Evolutionary conservation across 2,888 invertebrate genomes (phyloP).

Genomic region (Mongoloraphidia duomilia): DNA sequence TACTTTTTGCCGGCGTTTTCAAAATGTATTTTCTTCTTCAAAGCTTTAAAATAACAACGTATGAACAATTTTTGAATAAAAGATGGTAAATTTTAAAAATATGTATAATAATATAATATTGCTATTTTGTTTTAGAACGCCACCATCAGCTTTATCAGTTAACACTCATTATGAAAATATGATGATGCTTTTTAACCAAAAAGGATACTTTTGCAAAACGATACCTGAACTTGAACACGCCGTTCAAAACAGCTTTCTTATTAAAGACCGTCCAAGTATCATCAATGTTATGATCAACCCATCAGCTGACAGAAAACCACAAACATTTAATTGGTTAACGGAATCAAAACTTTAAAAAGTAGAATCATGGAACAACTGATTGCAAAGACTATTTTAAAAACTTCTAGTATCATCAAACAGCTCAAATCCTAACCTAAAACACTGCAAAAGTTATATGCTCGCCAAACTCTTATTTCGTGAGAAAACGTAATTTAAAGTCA

Average conservation of each 20-base stretch:
- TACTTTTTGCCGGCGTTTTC: too few species aligned
- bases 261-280: constrained; percentile 64
- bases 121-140: constrained; percentile 46
- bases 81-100: too few species aligned
- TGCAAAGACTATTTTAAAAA: too few species aligned
- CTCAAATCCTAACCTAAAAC: too few species aligned
- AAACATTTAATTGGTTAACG: constrained; percentile 83
- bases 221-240: constrained; percentile 62
- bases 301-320: constrained; percentile 77
- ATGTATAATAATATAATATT: not conserved
- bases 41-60: too few species aligned
- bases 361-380: too few species aligned
- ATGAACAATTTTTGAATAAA: too few species aligned
- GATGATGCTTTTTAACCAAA: constrained; percentile 71
- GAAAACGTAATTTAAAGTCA: too few species aligned
- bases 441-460: too few species aligned
- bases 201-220: constrained; percentile 66
- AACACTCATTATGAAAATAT: constrained; percentile 80
- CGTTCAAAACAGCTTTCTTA: constrained; percentile 47
- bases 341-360: constrained; percentile 66
- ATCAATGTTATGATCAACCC: constrained; percentile 87
- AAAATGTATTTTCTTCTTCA: too few species aligned
- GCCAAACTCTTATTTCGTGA: too few species aligned
- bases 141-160: constrained; percentile 66
- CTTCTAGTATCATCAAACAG: too few species aligned